Conservation (phyloP, 2,797 vertebrate species). For the Oreonectes daqikongensis region DNA sequence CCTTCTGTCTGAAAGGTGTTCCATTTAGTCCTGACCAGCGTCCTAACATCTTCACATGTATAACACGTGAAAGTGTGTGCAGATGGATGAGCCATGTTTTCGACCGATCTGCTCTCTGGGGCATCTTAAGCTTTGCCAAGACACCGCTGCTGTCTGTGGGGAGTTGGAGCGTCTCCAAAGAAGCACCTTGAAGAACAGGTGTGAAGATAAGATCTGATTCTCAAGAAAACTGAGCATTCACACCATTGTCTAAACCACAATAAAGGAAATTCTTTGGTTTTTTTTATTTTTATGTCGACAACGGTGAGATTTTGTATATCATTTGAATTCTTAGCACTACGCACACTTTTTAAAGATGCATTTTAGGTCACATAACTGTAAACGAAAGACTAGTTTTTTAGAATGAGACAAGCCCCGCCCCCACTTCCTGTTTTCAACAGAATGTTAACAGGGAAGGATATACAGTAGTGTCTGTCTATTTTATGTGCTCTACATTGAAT, state of each 20-base stretch:
- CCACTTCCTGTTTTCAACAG: conserved; percentile 2
- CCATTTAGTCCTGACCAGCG: not conserved
- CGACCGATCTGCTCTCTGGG: conserved; percentile 23
- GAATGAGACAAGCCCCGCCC: not conserved
- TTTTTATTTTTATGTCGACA: no score
- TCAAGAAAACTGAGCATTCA: not conserved
- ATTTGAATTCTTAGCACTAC: not conserved
- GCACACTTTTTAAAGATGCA: not conserved
- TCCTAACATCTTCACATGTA: conserved; percentile 17
- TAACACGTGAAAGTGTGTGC: not conserved
- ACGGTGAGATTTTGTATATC: not conserved
- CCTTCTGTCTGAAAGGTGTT: not conserved
- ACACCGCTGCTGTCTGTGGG: not conserved
- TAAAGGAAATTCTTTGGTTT: not conserved
- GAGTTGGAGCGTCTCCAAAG: conserved; percentile 19
- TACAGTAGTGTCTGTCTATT: not conserved
- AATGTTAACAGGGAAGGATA: no score
- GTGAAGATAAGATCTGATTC: conserved; percentile 6
- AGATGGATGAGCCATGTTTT: conserved; percentile 33
- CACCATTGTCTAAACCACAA: not conserved
- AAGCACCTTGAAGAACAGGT: conserved; percentile 21
- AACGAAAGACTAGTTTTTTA: not conserved
- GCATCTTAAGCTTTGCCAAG: conserved; percentile 35
- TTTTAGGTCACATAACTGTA: not conserved
- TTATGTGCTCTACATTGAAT: not conserved